Evolutionary conservation across 2,797 vertebrate genomes (phyloP).

Genomic region (Diceros bicornis): DNA sequence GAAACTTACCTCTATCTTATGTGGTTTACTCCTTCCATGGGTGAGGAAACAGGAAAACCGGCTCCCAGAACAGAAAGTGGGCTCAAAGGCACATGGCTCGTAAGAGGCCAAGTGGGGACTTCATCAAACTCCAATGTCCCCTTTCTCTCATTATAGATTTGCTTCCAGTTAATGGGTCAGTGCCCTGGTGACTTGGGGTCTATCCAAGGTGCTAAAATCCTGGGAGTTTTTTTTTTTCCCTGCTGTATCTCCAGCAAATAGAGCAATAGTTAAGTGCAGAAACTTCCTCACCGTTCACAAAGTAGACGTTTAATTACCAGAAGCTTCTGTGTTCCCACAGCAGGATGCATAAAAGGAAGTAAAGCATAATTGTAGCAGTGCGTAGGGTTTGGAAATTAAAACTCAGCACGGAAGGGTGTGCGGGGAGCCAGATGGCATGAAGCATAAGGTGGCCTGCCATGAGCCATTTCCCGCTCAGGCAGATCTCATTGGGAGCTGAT

Average conservation of each 20-base stretch:
- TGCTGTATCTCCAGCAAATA: conserved; percentile 73
- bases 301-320: conserved; percentile 85
- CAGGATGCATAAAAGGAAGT: conserved; percentile 82
- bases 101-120: background rate
- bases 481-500: conserved; percentile 66
- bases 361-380: conserved; percentile 83
- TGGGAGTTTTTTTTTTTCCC: conserved; percentile 37
- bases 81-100: background rate
- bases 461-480: conserved; percentile 47
- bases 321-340: conserved; percentile 84
- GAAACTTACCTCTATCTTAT: background rate
- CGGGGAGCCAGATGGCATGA: conserved; percentile 69
- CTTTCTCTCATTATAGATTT: background rate
- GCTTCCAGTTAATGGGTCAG: background rate
- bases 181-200: background rate
- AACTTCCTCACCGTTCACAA: conserved; percentile 81
- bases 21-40: background rate
- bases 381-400: conserved; percentile 84
- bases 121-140: background rate
- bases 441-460: conserved; percentile 56
- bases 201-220: conserved; percentile 70
- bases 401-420: conserved; percentile 80
- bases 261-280: conserved; percentile 72
- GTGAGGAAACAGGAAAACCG: background rate
- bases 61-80: background rate